A percentile compares a stretch with the other conserved stretches of the same genome.
Conservation (phyloP, 2,797 vertebrate species). For the Channallabes apus region DNA sequence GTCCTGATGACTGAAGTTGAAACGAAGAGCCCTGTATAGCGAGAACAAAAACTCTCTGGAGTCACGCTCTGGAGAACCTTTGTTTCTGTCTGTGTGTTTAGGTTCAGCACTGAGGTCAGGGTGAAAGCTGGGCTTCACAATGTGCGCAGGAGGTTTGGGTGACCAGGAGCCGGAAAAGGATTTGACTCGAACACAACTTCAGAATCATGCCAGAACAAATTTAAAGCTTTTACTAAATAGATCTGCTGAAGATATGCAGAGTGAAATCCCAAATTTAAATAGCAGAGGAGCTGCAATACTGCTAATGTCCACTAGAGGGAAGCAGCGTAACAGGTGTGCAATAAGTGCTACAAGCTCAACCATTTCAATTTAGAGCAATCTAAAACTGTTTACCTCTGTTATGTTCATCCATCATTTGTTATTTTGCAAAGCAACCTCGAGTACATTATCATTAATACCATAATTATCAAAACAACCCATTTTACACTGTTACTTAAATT, state of each 20-base stretch:
- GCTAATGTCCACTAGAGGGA: conserved; percentile 45
- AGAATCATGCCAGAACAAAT: not conserved
- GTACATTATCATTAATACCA: not conserved
- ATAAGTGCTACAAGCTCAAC: not conserved
- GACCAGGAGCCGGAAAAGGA: not conserved
- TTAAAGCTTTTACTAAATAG: not conserved
- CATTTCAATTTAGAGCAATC: not conserved
- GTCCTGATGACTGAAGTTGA: conserved; percentile 33
- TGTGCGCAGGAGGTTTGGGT: not conserved
- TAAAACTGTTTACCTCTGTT: not conserved
- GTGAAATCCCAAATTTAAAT: not conserved
- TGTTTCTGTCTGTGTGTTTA: not conserved
- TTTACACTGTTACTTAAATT: no score
- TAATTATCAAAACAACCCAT: not conserved
- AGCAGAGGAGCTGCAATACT: not conserved
- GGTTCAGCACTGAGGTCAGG: conserved; percentile 24
- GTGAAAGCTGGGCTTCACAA: conserved; percentile 31
- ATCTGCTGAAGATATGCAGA: not conserved
- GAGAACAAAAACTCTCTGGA: not conserved
- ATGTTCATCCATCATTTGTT: not conserved
- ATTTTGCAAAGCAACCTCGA: not conserved
- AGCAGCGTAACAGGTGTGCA: not conserved
- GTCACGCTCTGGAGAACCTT: not conserved
- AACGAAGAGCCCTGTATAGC: not conserved
- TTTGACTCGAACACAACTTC: not conserved